Evolutionary conservation across 1,140 invertebrate species (phyloP).

Genomic region (Arion vulgaris): DNA sequence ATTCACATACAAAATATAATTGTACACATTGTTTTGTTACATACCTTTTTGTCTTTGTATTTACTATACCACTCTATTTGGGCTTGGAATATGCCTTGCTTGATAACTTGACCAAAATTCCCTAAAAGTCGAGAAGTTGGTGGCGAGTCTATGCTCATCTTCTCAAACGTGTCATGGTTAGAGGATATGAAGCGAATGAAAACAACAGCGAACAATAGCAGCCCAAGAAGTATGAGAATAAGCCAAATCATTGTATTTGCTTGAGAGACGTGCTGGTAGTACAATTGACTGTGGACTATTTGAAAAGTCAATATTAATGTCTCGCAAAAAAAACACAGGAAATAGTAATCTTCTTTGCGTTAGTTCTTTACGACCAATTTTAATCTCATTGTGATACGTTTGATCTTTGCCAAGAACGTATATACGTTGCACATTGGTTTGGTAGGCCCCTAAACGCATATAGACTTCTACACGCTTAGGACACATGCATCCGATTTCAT

Average conservation of each 20-base stretch:
- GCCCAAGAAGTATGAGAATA: not conserved
- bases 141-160: conserved; percentile 19
- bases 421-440: too few relatives aligned
- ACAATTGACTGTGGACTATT: too few relatives aligned
- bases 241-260: not conserved
- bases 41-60: conserved; percentile 26
- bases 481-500: too few relatives aligned
- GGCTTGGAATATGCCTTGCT: conserved; percentile 2
- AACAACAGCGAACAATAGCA: not conserved
- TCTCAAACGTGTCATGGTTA: conserved; percentile 1
- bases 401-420: too few relatives aligned
- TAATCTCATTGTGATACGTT: too few relatives aligned
- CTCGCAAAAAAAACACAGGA: too few relatives aligned
- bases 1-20: too few relatives aligned
- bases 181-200: not conserved
- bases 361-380: too few relatives aligned
- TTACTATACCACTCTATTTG: not conserved
- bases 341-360: too few relatives aligned
- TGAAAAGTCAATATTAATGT: too few relatives aligned
- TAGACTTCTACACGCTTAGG: too few relatives aligned
- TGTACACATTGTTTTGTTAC: not conserved
- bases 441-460: too few relatives aligned
- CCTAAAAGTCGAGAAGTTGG: not conserved
- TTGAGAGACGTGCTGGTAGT: not conserved
- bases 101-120: not conserved